Base-by-base conservation (phyloP, 2,113 vertebrate species). In the Percina caprodes region DNA sequence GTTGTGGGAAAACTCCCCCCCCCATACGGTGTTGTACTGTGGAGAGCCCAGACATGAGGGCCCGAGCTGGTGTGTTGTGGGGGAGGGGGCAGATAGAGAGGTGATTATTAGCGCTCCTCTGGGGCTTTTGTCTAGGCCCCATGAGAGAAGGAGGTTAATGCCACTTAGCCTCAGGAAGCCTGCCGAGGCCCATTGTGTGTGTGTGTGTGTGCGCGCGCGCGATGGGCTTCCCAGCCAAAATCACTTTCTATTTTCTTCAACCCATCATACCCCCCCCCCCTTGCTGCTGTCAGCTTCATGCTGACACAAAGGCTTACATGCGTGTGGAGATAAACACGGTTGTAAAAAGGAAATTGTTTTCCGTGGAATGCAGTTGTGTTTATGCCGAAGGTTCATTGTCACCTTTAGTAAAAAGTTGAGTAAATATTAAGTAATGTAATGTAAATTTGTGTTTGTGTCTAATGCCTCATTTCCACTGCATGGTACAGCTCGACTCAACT, bases 51-150 rank as follows among this genome's bases (percentile, higher is more conserved):
- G 48, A 42, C 71, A 9, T 7, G 15, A 51, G 8, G 52, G 54
- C 24, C 14, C 74, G 70, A 24, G 65, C 42, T 59, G 18, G n/a
- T 21, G 42, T 26, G 55, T 1, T 59, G 56, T 24, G 61, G 39
- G 69, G 74, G 74, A 62, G 14, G 84, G 79, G 87, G 59, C 12
- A 21, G 80, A 79, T 52, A 48, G 84, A 72, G 77, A 74, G 90
- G 85, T 94, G 93, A 95, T 94, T 94, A 95, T 93, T 87, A 92
- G 91, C 79, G 45, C 84, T 95, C 93, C 93, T 93, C 72, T 70
- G 94, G 92, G 93, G 86, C 90, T 93, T 93, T 94, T 93, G 93
- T 94, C 92, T 92, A 84, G 82, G 91, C 63, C 94, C 93, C 94
- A 86, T 75, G 94, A 94, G 93, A 84, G 74, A 91, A 91, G 67